phyloP scores from a whole-genome alignment of 2,113 vertebrate species.

The Paratilapia polleni region DNA sequence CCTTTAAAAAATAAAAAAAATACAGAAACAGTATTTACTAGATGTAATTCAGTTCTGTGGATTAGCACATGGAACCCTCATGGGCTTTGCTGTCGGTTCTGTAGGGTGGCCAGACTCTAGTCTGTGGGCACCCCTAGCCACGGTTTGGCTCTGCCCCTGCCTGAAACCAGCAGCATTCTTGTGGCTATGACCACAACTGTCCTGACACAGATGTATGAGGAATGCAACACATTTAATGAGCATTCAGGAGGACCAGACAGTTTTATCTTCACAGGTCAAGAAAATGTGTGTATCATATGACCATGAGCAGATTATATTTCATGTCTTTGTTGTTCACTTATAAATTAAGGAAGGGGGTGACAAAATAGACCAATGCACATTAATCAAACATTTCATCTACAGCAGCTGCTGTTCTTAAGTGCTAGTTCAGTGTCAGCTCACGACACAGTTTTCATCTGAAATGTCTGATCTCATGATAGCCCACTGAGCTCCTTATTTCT shows the following conservation, averaged over 20 bases:
- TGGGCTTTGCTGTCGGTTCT: not conserved
- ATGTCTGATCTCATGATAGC: not conserved
- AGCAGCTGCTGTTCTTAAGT: slow-evolving; percentile 8
- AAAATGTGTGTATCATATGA: not conserved
- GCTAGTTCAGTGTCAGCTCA: not conserved
- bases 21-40: not conserved
- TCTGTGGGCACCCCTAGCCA: not conserved
- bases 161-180: not conserved
- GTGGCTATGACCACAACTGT: not conserved
- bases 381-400: not conserved
- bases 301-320: not conserved
- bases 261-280: not conserved
- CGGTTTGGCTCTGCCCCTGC: not conserved
- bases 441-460: not conserved
- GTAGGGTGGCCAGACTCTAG: not conserved
- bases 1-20: no score
- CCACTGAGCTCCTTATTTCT: not conserved
- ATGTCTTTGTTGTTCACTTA: not conserved
- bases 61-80: not conserved
- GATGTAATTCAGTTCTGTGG: not conserved
- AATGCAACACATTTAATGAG: not conserved
- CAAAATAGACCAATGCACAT: not conserved
- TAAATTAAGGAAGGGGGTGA: not conserved
- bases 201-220: not conserved
- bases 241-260: not conserved